Evolutionary conservation across 2,888 invertebrate genomes (phyloP), one percentile per base, ranked within the genome.

Genomic region (Athalia rosae): DNA sequence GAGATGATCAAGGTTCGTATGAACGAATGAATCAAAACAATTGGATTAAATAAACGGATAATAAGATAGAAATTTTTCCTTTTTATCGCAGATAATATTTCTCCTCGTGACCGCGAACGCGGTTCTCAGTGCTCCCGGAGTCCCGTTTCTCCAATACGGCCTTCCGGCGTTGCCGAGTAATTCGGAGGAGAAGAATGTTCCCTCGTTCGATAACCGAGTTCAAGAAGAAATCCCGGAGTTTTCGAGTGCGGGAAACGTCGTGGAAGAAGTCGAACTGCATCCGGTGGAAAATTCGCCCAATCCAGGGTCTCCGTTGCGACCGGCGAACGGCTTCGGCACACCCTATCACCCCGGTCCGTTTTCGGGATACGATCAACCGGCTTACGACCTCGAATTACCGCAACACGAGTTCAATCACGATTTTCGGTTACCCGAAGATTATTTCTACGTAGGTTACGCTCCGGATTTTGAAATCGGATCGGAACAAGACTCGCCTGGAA

Each of bases 1-100:
- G 84, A 81, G 84, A 87, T 86, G 87, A 83, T 84, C 84, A 81
- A 86, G 87, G 87, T 87, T 83, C 86, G 87, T 76, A 9, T 48
- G 13, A 11, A 8, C 9, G 28, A 9, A 71, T 28, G 6, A 28
- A 28, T n/a, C n/a, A 28, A 28, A 28, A 28, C 28, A 28, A 28
- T 28, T 28, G 28, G 28, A 28, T 1, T 28, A 28, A 28, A 28
- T 28, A 28, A 28, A 28, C 9, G 4, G 56, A 43, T 58, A 11
- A 7, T 41, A 13, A 8, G 43, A 41, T 9, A n/a, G n/a, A 3
- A 5, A 15, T 56, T 43, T n/a, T 67, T 11, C 3, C n/a, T 76
- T 66, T 66, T 79, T 79, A 4, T 79, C 80, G 0, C 81, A 87
- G 87, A 77, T 84, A 53, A 8, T 84, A 4, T 4, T 85, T n/a